Evolutionary conservation across 53 echinoderm and acorn worm species (phyloP).

Genomic region (Hippasteria phrygiana): DNA sequence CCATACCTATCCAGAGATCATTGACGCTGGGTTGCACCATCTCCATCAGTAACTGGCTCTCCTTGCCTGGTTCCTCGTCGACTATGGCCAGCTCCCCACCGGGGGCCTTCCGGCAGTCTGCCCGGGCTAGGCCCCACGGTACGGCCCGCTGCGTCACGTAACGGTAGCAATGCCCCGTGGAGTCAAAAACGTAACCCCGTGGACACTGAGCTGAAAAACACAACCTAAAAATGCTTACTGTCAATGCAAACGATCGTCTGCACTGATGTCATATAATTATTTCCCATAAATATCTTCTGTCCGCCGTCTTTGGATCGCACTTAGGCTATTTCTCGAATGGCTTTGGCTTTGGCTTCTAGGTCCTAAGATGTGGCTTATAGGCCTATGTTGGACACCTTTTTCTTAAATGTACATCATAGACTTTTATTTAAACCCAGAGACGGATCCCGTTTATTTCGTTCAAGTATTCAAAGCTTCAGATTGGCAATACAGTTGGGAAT

Average conservation of each 20-base stretch:
- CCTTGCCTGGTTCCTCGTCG: slow-evolving; percentile 42
- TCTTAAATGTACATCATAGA: too few species aligned
- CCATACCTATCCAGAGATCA: slow-evolving; percentile 63
- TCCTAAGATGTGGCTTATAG: too few species aligned
- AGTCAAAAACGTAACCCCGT: slow-evolving; percentile 41
- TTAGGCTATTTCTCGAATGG: too few species aligned
- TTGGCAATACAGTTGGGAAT: too few species aligned
- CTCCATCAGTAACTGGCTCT: slow-evolving; percentile 53
- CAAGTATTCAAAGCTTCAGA: too few species aligned
- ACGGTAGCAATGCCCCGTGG: slow-evolving; percentile 53
- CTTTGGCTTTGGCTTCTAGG: too few species aligned
- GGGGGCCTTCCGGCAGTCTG: slow-evolving; percentile 53
- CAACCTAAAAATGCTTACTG: not conserved
- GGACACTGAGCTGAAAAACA: slow-evolving; percentile 67
- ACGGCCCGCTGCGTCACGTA: slow-evolving; percentile 42
- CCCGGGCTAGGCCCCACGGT: slow-evolving; percentile 52
- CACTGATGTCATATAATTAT: too few species aligned
- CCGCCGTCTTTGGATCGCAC: too few species aligned
- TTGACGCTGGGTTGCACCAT: slow-evolving; percentile 30
- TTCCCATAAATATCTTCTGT: too few species aligned
- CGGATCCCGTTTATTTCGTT: too few species aligned
- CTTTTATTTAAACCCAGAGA: too few species aligned
- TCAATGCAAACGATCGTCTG: not conserved
- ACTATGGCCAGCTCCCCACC: slow-evolving; percentile 66
- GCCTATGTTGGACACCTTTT: too few species aligned